Evolutionary conservation across 2,888 invertebrate genomes (phyloP).

Genomic region (Tipula vernalis): DNA sequence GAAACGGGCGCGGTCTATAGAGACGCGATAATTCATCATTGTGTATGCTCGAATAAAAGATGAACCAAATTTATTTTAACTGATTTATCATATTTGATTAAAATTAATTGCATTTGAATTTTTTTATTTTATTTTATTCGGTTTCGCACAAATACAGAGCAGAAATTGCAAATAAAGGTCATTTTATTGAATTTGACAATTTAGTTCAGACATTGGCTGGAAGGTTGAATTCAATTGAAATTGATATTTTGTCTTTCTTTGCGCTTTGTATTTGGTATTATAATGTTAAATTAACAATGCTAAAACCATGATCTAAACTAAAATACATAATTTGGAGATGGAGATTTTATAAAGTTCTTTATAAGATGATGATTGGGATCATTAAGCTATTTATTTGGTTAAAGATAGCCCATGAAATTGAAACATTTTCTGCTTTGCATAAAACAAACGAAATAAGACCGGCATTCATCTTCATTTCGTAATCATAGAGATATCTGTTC

Average conservation of each 20-base stretch:
- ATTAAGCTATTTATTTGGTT: no score
- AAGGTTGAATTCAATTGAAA: neutral
- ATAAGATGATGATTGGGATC: no score
- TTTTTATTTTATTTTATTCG: neutral
- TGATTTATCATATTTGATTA: neutral
- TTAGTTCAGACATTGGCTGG: neutral
- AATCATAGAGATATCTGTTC: no score
- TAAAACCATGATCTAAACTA: no score
- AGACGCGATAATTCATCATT: neutral
- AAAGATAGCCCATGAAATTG: no score
- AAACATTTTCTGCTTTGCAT: no score
- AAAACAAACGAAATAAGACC: no score
- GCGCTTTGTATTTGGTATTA: no score
- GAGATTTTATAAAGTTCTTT: no score
- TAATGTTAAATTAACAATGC: no score
- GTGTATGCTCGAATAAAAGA: neutral
- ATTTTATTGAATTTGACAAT: neutral
- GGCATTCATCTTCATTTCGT: no score
- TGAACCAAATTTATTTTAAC: neutral
- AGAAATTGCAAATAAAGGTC: neutral
- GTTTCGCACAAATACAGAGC: neutral
- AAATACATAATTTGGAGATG: no score
- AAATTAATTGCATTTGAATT: slow-evolving; percentile 4
- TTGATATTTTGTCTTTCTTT: neutral
- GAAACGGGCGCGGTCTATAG: neutral